A percentile compares a stretch with the other conserved stretches of the same genome.
Conservation (phyloP, 2,888 invertebrate genomes). For the Brachyopa scutellaris region DNA sequence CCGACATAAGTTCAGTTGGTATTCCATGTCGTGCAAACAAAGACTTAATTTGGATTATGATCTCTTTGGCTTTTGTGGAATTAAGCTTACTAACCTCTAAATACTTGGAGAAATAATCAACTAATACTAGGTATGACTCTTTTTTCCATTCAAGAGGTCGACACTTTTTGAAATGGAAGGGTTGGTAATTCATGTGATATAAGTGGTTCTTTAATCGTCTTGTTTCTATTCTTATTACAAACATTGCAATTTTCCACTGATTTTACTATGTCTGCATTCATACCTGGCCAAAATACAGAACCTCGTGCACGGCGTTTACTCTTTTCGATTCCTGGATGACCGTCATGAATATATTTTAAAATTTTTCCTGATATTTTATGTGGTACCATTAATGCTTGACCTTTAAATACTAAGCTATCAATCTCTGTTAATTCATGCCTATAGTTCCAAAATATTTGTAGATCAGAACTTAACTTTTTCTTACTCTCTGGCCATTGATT, state of each 20-base stretch:
- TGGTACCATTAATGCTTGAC: neutral
- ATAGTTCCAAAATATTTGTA: conserved; percentile 12
- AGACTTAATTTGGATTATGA: conserved; percentile 24
- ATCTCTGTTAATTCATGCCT: neutral
- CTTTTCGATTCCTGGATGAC: neutral
- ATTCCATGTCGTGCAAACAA: conserved; percentile 29
- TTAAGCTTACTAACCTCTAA: conserved; percentile 15
- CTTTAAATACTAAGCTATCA: neutral
- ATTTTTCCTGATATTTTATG: neutral
- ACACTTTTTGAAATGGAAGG: conserved; percentile 9
- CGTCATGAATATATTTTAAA: neutral
- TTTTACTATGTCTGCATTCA: conserved; percentile 16
- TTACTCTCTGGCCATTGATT: conserved; percentile 1
- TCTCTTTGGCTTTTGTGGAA: neutral
- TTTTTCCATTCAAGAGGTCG: conserved; percentile 31
- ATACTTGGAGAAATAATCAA: conserved; percentile 39
- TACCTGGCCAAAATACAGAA: conserved; percentile 30
- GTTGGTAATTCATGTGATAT: neutral
- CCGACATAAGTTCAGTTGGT: conserved; percentile 39
- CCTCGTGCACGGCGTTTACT: conserved; percentile 7
- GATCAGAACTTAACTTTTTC: neutral
- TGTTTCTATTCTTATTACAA: neutral
- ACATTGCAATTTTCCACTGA: neutral
- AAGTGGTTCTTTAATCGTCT: neutral
- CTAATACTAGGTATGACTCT: conserved; percentile 19